These are phyloP conservation scores for Mya arenaria DNA, from an alignment of 1,140 invertebrate genomes.

Conservation along the genomic window DNA sequence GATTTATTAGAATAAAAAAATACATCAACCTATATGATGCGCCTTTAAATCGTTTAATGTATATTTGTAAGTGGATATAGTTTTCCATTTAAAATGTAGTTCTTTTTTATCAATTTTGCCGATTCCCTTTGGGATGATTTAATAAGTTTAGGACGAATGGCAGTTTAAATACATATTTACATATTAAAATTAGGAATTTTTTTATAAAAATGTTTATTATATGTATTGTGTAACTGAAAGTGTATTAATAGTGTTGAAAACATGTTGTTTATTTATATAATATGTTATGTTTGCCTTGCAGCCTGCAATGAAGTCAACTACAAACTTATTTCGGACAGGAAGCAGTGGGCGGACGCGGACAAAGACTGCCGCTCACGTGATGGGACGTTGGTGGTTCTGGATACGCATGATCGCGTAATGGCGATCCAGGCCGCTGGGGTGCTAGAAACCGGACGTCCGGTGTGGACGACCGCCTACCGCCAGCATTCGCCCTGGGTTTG, in stretches of 20 bases:
- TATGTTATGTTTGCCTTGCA: not conserved
- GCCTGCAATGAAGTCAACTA: not conserved
- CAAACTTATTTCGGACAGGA: constrained; percentile 8
- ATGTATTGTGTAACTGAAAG: no score
- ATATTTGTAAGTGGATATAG: no score
- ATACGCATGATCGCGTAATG: constrained; percentile 36
- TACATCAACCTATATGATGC: no score
- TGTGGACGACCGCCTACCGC: constrained; percentile 52
- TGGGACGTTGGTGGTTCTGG: constrained; percentile 32
- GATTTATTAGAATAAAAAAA: no score
- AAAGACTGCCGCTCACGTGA: constrained; percentile 45
- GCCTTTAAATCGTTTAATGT: no score
- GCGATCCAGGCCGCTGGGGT: constrained; percentile 11
- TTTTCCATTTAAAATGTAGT: no score
- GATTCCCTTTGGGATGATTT: not conserved
- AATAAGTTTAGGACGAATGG: not conserved
- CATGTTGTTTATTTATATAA: not conserved
- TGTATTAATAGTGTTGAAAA: no score
- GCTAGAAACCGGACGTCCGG: not conserved
- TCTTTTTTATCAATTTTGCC: no score
- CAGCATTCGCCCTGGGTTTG: constrained; percentile 51
- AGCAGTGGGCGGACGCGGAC: constrained; percentile 43
- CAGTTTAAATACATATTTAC: not conserved
- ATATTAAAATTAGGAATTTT: not conserved
- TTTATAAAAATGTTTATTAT: not conserved